Evolutionary conservation across 2,888 invertebrate genomes (phyloP), one percentile per base, ranked within the genome.

Genomic region (Chaetoderma sp.): DNA sequence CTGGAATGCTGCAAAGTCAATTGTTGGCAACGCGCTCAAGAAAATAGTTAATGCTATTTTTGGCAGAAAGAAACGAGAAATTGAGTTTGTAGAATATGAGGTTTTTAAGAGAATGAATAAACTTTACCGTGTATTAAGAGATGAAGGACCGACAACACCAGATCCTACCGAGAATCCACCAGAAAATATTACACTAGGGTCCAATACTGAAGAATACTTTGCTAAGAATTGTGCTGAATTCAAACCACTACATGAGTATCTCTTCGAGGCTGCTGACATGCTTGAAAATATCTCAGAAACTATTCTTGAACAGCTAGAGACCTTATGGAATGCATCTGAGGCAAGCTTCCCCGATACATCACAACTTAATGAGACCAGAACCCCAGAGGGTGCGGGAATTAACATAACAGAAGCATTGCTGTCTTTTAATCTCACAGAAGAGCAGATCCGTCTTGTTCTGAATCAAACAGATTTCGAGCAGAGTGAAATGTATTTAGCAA

Each of bases 1-100:
- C 4, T 56, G 56, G 56, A 42, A 56, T 23, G 56, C 56, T 28
- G 56, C 56, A 10, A 36, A 42, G 18, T 18, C 39, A 39, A n/a
- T 56, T 33, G 56, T 56, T 10, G 39, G 39, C 10, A 23, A 23
- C 36, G n/a, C n/a, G n/a, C n/a, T n/a, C n/a, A n/a, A n/a, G n/a
- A n/a, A n/a, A n/a, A n/a, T n/a, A n/a, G n/a, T n/a, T n/a, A n/a
- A n/a, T n/a, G n/a, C 28, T 28, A 2, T 52, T 2, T 4, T 52
- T 3, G 52, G 52, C 16, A 28, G 52, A 52, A 16, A 33, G 18
- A 52, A 52, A n/a, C 13, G 52, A 21, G 52, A 52, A 3, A 52
- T 52, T 1, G n/a, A n/a, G n/a, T n/a, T n/a, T n/a, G n/a, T n/a
- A n/a, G 52, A 52, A 6, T 27, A 52, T 21, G 52, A 52, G 10